Percentiles rank a stretch among this genome's conserved stretches.
Evolutionary conservation across 2,113 vertebrate genomes (phyloP).

Genomic region (Hippocampus guttulatus): DNA sequence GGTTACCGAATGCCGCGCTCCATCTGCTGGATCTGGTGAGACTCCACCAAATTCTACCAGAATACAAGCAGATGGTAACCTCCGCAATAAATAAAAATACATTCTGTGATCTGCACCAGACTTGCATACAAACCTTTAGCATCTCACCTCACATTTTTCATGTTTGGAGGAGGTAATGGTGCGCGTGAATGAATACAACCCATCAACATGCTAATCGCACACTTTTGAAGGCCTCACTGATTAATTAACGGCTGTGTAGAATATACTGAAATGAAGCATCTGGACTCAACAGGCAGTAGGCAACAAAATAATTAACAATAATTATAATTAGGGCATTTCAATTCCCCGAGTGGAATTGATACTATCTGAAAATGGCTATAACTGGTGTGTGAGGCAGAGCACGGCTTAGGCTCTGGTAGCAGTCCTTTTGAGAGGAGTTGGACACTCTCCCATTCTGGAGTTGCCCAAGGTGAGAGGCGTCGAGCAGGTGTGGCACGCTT

Average conservation of each 20-base stretch:
- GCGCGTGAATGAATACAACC: background rate
- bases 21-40: background rate
- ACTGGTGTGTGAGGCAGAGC: too few relatives aligned
- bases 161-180: background rate
- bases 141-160: background rate
- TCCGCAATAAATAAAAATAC: background rate
- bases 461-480: too few relatives aligned
- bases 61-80: background rate
- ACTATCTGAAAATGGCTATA: background rate
- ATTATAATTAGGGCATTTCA: background rate
- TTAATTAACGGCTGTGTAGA: background rate
- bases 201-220: conserved; percentile 30
- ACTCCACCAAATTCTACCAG: background rate
- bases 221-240: background rate
- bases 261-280: conserved; percentile 1
- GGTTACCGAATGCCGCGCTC: background rate
- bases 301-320: background rate
- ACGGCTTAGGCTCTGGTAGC: too few relatives aligned
- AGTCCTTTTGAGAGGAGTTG: too few relatives aligned
- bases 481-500: too few relatives aligned
- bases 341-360: background rate
- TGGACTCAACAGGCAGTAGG: conserved; percentile 1
- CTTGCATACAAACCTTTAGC: background rate
- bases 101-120: background rate
- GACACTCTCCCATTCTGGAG: too few relatives aligned